These are phyloP conservation scores for Chloroceryle amazona DNA, from an alignment of 2,797 vertebrate genomes.

Conservation along the genomic window DNA sequence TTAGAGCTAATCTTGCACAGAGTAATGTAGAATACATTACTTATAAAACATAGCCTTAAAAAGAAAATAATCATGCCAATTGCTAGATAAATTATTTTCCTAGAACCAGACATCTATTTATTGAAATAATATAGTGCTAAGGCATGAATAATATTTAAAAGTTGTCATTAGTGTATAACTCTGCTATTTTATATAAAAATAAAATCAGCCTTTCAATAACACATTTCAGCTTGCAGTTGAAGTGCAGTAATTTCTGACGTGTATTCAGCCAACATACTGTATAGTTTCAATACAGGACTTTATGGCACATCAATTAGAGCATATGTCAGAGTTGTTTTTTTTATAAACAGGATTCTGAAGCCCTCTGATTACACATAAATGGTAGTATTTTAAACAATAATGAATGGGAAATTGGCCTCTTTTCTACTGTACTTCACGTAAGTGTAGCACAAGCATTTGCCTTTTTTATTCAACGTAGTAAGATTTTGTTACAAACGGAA, in stretches of 20 bases:
- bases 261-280: not conserved
- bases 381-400: not conserved
- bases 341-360: slow-evolving; percentile 1
- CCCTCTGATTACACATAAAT: not conserved
- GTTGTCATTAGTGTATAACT: not conserved
- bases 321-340: not conserved
- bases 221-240: not conserved
- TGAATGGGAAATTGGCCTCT: not conserved
- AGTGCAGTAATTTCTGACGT: not conserved
- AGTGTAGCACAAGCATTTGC: not conserved
- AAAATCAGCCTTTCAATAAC: not conserved
- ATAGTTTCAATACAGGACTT: not conserved
- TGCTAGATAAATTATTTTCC: slow-evolving; percentile 1
- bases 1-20: not conserved
- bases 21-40: not conserved
- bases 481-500: not conserved
- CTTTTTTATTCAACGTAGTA: not conserved
- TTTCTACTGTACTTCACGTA: not conserved
- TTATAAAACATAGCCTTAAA: not conserved
- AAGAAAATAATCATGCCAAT: not conserved
- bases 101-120: not conserved
- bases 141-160: not conserved
- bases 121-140: not conserved
- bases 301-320: not conserved
- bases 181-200: not conserved